Evolutionary conservation across 2,888 invertebrate genomes (phyloP), one percentile per base, ranked within the genome.

Genomic region (Morpho deidamia): DNA sequence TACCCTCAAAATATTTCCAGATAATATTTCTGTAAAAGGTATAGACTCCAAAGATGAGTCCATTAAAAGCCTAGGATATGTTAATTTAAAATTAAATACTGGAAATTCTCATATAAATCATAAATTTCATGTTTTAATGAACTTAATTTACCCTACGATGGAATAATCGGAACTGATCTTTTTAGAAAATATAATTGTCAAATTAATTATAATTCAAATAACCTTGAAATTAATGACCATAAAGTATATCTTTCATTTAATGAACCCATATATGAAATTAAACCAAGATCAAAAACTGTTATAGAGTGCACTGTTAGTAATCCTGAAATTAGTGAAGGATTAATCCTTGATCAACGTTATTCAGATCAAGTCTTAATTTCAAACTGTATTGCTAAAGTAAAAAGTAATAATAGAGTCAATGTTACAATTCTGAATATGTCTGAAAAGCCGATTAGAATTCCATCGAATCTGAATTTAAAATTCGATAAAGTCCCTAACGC

Each of bases 151-250:
- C 14, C 14, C 14, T 14, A 5, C 43, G 64, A 66, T 43, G 65
- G 64, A 8, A 65, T 64, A 8, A 60, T 65, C 1, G 63, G 64
- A 0, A 51, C 52, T 7, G 64, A 67, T 32, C 14, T 65, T 1
- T 49, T 62, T 0, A 58, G 35, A 0, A n/a, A 14, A 7, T 38
- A 41, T 11, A 43, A 44, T 9, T 58, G 57, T 7, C 51, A 51
- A n/a, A 53, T 58, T 7, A 54, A 54, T 45, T 58, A 58, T 8
- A 56, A 11, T 23, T 11, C 46, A 9, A 35, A 56, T 14, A 37
- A 14, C 1, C 34, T 56, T 3, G 35, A 32, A 2, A 38, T 56
- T n/a, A 45, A 45, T 12, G 51, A 55, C 39, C n/a, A 5, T 7
- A 8, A 32, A 7, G 9, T n/a, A 10, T 39, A 47, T 23, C 39